phyloP scores from a whole-genome alignment of 2,888 invertebrate genomes.

The Tortrix viridana region DNA sequence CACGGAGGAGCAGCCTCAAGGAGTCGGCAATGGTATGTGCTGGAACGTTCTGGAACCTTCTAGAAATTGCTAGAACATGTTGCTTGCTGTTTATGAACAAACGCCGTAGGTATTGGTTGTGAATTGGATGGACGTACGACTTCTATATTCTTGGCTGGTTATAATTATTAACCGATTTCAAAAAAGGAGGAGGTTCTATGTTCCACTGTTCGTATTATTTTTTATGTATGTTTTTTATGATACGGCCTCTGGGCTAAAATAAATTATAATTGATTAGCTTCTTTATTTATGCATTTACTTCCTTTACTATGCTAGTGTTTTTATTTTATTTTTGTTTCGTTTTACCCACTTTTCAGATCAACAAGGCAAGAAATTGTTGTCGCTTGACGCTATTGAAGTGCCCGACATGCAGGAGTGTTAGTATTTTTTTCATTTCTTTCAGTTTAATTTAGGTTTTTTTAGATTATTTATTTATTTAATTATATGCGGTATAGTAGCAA shows the following conservation, averaged over 20 bases:
- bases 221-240: too few relatives aligned
- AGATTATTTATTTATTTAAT: background rate
- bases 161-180: too few relatives aligned
- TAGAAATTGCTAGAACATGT: background rate
- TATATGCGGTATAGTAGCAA: background rate
- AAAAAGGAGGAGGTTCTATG: too few relatives aligned
- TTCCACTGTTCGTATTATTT: too few relatives aligned
- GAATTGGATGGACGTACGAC: background rate
- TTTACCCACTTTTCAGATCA: constrained; percentile 68
- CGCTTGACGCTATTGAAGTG: constrained; percentile 74
- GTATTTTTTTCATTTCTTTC: constrained; percentile 58
- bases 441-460: constrained; percentile 27
- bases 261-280: constrained; percentile 26
- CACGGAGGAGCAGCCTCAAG: constrained; percentile 91
- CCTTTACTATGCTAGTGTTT: constrained; percentile 51
- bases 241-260: too few relatives aligned
- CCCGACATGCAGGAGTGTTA: constrained; percentile 80
- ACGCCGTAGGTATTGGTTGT: background rate
- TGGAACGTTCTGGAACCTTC: constrained; percentile 1
- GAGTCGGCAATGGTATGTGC: constrained; percentile 86
- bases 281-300: constrained; percentile 46
- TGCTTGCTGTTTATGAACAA: background rate
- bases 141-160: too few relatives aligned
- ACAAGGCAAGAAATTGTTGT: constrained; percentile 68
- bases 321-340: constrained; percentile 48